Base-by-base conservation (phyloP, 2,797 vertebrate species). In the Apogon talboti region DNA sequence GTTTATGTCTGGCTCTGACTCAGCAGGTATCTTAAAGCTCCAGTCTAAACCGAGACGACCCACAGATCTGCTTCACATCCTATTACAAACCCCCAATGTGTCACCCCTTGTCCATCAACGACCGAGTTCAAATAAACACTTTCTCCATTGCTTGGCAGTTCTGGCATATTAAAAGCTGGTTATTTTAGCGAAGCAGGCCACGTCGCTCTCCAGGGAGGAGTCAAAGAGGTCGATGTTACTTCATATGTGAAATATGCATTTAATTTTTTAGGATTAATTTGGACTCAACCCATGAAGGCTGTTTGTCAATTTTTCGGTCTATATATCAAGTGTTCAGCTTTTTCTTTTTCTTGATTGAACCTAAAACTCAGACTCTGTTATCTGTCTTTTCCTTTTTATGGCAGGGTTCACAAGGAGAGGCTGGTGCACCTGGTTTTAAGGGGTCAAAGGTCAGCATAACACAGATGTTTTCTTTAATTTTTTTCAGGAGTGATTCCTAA, bases 321-420 rank as follows among this genome's bases (percentile, higher is more conserved):
- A 45, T 48, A 28, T 41, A 13, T 63, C 28, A 42, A 38, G 19
- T 11, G 0, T 41, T 49, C 21, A 8, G n/a, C 14, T 38, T 16
- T 71, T 47, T 35, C 35, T 21, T 33, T 21, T 16, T 18, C 6
- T 18, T 35, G 33, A 2, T 4, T 7, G 13, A 42, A 14, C 19
- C 11, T 58, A 14, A 4, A 9, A 30, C 45, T n/a, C 9, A 19
- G 13, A 14, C 12, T 46, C 14, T 18, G 9, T 44, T 33, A 30
- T 30, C 7, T 63, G 0, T 58, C 14, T 47, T 49, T 66, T 71
- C 9, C 24, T 19, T 1, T 42, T 54, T 5, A 0, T 49, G 58
- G 71, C 91, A 99, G 98, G 98, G 98, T 41, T 96, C 94, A 60
- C 93, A 94, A 87, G 98, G 97, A 76, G 97, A 99, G 91, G 52